Base-by-base conservation (phyloP, 1,140 invertebrate species). In the Drosophila pandora region DNA sequence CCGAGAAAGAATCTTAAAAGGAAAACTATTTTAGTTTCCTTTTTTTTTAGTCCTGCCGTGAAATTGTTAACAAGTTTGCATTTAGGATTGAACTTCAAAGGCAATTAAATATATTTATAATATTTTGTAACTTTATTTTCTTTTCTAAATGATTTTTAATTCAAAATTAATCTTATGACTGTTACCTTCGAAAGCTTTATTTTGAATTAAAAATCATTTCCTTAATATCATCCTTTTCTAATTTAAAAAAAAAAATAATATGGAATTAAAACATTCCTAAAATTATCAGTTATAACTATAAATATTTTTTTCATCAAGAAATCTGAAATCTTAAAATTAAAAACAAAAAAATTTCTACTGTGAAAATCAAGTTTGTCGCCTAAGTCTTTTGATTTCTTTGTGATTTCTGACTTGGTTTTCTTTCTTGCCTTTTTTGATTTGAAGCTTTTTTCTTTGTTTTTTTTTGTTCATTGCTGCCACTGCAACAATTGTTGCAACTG, bases 301-400 rank as follows among this genome's bases (percentile, higher is more conserved):
- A 17, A 17, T 17, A 17, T 17, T 17, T 17, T 17, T 17, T 17
- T 17, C 17, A 17, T 17, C 17, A 17, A 17, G 17, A 17, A 17
- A 17, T 17, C 17, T 17, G 17, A 17, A 17, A 17, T 17, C 17
- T 17, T 17, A 17, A 17, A 17, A 17, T 17, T 17, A 17, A 17
- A 17, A 17, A 17, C 17, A 17, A 17, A 17, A 17, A 39, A n/a
- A n/a, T 52, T 45, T 32, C 8, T 60, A 3, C 41, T 39, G 21
- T 30, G 45, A 21, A 64, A 49, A 55, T 3, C 79, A 69, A 89
- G 84, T 90, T 90, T 76, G 84, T 90, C 68, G 80, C 79, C 80
- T 80, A 30, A 90, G 89, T 90, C 89, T 90, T 90, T 90, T 87
- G 89, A 72, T 81, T 90, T 7, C 59, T 41, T 10, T 32, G 41